Evolutionary conservation across 2,888 invertebrate genomes (phyloP).

Genomic region (Abscondita cerata): DNA sequence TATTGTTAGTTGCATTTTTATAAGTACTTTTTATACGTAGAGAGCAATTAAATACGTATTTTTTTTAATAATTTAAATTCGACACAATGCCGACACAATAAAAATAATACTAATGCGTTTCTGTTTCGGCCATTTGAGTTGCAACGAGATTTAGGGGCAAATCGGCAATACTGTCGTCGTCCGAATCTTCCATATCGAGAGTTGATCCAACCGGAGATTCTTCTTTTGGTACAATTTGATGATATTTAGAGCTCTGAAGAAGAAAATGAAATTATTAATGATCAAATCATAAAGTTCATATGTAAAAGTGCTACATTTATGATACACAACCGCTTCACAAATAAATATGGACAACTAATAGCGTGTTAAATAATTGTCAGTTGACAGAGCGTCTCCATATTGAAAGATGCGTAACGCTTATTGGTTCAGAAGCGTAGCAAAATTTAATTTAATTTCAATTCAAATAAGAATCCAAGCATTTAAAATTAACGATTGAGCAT

Average conservation of each 20-base stretch:
- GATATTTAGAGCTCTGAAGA: conserved; percentile 36
- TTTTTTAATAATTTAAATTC: background rate
- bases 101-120: conserved; percentile 50
- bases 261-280: too few species aligned
- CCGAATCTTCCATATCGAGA: conserved; percentile 54
- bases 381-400: too few species aligned
- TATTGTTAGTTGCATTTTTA: conserved; percentile 35
- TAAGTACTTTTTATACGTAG: conserved; percentile 35
- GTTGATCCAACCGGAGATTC: conserved; percentile 51
- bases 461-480: too few species aligned
- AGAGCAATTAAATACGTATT: conserved; percentile 32
- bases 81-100: background rate
- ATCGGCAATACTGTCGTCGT: conserved; percentile 65
- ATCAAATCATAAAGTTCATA: too few species aligned
- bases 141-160: conserved; percentile 75
- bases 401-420: too few species aligned
- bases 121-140: conserved; percentile 70
- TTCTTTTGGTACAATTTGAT: conserved; percentile 53
- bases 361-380: too few species aligned
- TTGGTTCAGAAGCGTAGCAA: too few species aligned
- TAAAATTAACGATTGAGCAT: too few species aligned
- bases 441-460: too few species aligned
- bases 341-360: too few species aligned
- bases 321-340: too few species aligned
- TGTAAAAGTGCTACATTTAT: too few species aligned